Conservation (phyloP, 2,888 invertebrate genomes). For the Nomada lathburiana region DNA sequence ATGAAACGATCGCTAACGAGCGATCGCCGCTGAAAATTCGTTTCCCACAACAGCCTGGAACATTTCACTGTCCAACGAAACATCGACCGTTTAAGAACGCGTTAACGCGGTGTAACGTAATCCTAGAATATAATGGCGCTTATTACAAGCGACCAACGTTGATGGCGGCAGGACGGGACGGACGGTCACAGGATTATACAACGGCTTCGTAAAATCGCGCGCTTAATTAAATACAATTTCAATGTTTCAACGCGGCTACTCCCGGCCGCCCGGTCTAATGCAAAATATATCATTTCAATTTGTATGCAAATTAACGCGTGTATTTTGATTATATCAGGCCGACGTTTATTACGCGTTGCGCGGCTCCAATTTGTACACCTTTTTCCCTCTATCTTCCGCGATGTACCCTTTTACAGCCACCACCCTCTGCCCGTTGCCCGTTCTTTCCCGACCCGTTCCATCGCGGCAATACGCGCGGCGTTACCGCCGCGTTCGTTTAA, state of each 20-base stretch:
- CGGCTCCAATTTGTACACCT: conserved; percentile 39
- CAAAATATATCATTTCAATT: conserved; percentile 59
- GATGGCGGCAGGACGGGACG: not conserved
- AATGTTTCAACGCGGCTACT: conserved; percentile 19
- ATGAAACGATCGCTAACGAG: not conserved
- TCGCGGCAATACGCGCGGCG: too few species aligned
- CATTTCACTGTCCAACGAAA: not conserved
- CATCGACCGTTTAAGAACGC: not conserved
- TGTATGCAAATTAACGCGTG: conserved; percentile 57
- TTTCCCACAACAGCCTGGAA: too few species aligned
- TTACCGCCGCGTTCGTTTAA: conserved; percentile 10
- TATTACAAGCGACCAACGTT: not conserved
- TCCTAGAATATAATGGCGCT: conserved; percentile 15
- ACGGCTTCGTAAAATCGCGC: conserved; percentile 25
- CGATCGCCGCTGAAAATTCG: conserved; percentile 1
- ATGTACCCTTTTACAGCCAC: not conserved
- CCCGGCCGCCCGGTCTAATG: conserved; percentile 14
- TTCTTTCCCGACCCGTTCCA: not conserved
- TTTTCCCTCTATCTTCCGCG: not conserved
- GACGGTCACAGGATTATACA: not conserved
- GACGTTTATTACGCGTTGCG: conserved; percentile 46
- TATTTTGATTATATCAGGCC: conserved; percentile 58
- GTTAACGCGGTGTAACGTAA: conserved; percentile 5
- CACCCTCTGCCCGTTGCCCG: not conserved
- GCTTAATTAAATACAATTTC: conserved; percentile 53